Evolutionary conservation across 2,888 invertebrate species (phyloP).

Genomic region (Macrosiphum euphorbiae): DNA sequence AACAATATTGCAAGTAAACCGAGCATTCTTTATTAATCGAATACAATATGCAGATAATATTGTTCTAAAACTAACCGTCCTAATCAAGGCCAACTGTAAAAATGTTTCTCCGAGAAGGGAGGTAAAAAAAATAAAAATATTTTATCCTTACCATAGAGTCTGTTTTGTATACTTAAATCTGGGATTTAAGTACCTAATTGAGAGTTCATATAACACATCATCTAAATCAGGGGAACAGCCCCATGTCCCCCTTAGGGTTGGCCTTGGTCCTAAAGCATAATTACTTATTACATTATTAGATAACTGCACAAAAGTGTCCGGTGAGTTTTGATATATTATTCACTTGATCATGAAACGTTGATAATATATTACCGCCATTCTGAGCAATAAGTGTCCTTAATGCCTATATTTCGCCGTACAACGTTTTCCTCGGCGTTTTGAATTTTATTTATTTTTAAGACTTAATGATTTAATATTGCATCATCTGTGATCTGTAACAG

Average conservation of each 20-base stretch:
- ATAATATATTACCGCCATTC: not conserved
- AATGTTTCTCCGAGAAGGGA: too few species aligned
- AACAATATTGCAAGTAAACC: not conserved
- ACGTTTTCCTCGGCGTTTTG: not conserved
- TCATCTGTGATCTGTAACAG: not conserved
- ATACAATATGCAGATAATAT: not conserved
- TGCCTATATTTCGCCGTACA: not conserved
- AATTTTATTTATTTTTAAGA: not conserved
- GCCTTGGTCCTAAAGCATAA: not conserved
- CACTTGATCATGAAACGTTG: not conserved
- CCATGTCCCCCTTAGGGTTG: not conserved
- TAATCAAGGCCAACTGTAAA: not conserved
- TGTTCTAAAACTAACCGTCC: not conserved
- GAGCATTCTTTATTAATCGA: not conserved
- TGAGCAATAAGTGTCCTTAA: not conserved
- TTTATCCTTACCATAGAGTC: not conserved
- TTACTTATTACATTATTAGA: not conserved
- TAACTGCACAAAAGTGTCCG: not conserved
- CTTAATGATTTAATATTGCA: not conserved
- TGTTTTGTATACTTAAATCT: not conserved
- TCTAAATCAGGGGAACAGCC: not conserved
- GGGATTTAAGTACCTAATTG: not conserved
- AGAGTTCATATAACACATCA: not conserved
- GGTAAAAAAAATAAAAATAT: too few species aligned
- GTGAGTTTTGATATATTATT: not conserved